phyloP scores from a whole-genome alignment of 2,113 vertebrate species.

The Lasiurus borealis region DNA sequence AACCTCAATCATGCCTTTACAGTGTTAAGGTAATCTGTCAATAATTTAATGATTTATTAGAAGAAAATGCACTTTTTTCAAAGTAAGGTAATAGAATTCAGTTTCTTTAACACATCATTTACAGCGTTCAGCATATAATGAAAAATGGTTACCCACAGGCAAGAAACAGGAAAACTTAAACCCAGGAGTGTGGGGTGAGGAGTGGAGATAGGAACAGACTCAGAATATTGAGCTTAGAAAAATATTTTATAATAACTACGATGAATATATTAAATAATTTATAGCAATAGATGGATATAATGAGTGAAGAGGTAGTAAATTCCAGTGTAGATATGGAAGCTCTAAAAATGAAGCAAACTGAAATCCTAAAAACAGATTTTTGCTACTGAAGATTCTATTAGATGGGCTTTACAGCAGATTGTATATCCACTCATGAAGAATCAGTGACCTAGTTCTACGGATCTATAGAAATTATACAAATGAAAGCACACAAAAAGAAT shows the following conservation, averaged over 20 bases:
- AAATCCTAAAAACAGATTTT: not conserved
- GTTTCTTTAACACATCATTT: not conserved
- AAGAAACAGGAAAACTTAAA: not conserved
- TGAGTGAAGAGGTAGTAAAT: not conserved
- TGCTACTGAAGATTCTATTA: not conserved
- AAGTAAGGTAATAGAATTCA: not conserved
- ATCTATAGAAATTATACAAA: not conserved
- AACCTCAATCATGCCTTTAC: not conserved
- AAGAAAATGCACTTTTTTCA: slow-evolving; percentile 21
- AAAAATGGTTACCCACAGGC: not conserved
- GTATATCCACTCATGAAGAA: not conserved
- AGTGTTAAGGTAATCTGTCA: not conserved
- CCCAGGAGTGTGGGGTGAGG: not conserved
- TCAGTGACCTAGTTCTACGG: not conserved
- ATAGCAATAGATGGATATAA: not conserved
- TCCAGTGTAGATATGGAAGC: not conserved
- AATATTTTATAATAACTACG: not conserved
- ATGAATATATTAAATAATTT: not conserved
- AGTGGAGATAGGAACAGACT: not conserved
- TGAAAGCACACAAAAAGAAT: not conserved
- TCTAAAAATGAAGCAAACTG: not conserved
- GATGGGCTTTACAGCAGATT: not conserved
- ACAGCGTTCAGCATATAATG: not conserved
- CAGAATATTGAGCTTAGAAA: not conserved
- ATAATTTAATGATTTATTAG: not conserved